Conservation (phyloP, 2,888 invertebrate species). For the Fragum sueziense region DNA sequence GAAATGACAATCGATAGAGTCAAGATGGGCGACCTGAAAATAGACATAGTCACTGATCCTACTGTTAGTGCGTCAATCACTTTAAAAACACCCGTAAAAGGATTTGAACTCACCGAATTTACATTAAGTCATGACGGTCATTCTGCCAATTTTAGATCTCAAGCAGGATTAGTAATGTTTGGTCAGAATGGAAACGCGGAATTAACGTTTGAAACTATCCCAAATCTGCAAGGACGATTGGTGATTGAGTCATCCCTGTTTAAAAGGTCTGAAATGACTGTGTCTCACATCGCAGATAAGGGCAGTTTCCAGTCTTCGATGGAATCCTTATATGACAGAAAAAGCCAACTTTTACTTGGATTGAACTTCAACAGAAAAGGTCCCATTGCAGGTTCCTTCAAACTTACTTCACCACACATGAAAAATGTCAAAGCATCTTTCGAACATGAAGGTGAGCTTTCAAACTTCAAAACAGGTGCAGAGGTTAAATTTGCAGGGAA, state of each 20-base stretch:
- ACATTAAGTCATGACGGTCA: conserved; percentile 48
- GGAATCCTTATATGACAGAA: conserved; percentile 26
- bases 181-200: conserved; percentile 49
- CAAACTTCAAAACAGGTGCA: conserved; percentile 23
- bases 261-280: conserved; percentile 25
- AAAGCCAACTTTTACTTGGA: conserved; percentile 22
- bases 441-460: conserved; percentile 17
- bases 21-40: neutral
- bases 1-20: neutral
- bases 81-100: conserved; percentile 51
- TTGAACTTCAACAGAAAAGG: conserved; percentile 26
- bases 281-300: conserved; percentile 20
- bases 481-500: conserved; percentile 30
- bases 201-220: conserved; percentile 35
- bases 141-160: conserved; percentile 47
- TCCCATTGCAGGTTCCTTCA: conserved; percentile 32
- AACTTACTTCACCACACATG: conserved; percentile 36
- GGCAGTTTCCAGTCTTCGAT: conserved; percentile 30
- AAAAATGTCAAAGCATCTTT: conserved; percentile 35
- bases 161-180: conserved; percentile 36
- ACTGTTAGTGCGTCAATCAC: neutral
- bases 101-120: conserved; percentile 37
- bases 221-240: conserved; percentile 43
- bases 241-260: conserved; percentile 48
- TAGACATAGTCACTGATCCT: neutral